A percentile compares a stretch with the other conserved stretches of the same genome.
These are phyloP conservation scores for Heliconius ismenius DNA, from an alignment of 2,888 invertebrate genomes.

Conservation along the genomic window DNA sequence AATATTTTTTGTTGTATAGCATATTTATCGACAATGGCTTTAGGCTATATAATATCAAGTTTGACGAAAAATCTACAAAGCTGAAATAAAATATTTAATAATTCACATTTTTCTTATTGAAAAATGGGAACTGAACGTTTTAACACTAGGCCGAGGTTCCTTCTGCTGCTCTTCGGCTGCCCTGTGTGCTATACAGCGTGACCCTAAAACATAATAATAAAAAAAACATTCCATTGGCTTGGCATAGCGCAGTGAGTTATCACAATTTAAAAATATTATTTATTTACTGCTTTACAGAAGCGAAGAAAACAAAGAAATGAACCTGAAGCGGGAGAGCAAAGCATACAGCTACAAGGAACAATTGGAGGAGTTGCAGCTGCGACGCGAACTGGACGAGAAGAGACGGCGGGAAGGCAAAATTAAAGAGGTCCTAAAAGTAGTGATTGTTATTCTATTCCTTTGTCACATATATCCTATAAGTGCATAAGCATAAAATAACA, in stretches of 20 bases:
- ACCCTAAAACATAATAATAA: neutral
- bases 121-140: neutral
- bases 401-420: constrained; percentile 89
- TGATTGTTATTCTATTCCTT: no score
- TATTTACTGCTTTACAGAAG: constrained; percentile 54
- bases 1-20: no score
- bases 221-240: no score
- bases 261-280: neutral
- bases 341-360: constrained; percentile 98
- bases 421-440: constrained; percentile 71
- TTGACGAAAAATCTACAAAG: no score
- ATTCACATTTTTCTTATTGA: no score
- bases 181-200: neutral
- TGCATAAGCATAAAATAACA: no score
- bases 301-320: constrained; percentile 82
- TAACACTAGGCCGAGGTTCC: neutral
- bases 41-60: no score
- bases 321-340: constrained; percentile 97
- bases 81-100: no score
- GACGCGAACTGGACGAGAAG: constrained; percentile 96
- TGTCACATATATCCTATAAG: no score
- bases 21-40: no score
- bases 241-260: neutral
- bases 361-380: constrained; percentile 94
- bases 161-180: neutral